phyloP scores from a whole-genome alignment of 2,888 invertebrate species.

The Plebejus argus region DNA sequence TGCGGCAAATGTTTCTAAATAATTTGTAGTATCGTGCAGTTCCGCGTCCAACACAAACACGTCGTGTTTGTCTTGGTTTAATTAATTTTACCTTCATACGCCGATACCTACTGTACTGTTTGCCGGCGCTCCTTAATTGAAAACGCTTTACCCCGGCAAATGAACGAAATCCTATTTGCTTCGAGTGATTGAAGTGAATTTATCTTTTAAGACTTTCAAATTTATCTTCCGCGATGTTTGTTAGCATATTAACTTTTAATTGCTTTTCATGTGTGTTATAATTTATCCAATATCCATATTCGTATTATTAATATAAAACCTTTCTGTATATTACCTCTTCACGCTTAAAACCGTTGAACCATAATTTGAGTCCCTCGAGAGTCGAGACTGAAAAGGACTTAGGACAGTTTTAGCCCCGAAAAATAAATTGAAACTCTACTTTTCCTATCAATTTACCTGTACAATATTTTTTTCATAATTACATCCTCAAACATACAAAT shows the following conservation, averaged over 20 bases:
- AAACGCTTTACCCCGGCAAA: conserved; percentile 77
- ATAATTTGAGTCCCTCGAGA: too few relatives aligned
- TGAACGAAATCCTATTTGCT: conserved; percentile 79
- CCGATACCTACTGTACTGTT: conserved; percentile 75
- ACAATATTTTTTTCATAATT: too few relatives aligned
- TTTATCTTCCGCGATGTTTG: conserved; percentile 66
- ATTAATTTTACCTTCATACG: conserved; percentile 81
- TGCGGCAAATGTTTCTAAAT: conserved; percentile 26
- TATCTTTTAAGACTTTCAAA: conserved; percentile 78
- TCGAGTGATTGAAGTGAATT: conserved; percentile 77
- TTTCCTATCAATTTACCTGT: too few relatives aligned
- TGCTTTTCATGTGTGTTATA: conserved; percentile 52
- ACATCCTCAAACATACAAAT: too few relatives aligned
- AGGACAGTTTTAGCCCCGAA: too few relatives aligned
- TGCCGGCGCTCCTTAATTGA: conserved; percentile 77
- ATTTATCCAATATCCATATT: not conserved
- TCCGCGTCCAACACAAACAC: conserved; percentile 72
- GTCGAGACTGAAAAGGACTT: too few relatives aligned
- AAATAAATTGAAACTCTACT: too few relatives aligned
- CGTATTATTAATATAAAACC: not conserved
- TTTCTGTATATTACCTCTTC: too few relatives aligned
- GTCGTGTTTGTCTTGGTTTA: conserved; percentile 80
- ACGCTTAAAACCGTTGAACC: too few relatives aligned
- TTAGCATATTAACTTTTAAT: conserved; percentile 71
- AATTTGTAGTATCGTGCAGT: conserved; percentile 46